Evolutionary conservation across 2,113 vertebrate species (phyloP), one percentile per base, ranked within the genome.

Genomic region (Tychaedon coryphoeus): DNA sequence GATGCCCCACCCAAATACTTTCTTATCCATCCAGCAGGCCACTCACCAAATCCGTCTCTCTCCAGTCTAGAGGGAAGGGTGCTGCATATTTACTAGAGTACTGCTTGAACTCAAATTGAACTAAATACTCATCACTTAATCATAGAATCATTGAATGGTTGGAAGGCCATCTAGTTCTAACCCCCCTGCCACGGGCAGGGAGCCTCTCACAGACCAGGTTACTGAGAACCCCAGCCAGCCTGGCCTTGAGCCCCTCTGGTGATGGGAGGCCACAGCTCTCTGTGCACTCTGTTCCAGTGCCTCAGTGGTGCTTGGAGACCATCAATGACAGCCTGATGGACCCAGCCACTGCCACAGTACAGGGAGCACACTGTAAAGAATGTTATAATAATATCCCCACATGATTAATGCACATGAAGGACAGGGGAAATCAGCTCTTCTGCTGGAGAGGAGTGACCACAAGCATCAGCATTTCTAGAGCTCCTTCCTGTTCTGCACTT

Each of bases 161-260:
- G 50, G 42, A 42, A 57, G 42, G 29, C 16, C 19, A 74, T 17
- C 29, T 29, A 25, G 3, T 19, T 66, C 42, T 34, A 74, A 2
- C 0, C 3, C 5, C 17, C 6, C 24, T 29, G 34, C 29, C 18
- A 28, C 4, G 10, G 9, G 26, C n/a, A 54, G n/a, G n/a, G 18
- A 47, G 28, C 40, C 60, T 48, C 65, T 29, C 29, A 25, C 24
- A 48, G 12, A n/a, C 10, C n/a, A 38, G 17, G 19, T 16, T 65
- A 29, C 29, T 40, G 8, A 56, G n/a, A 54, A 5, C 8, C 9
- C 8, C 36, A 34, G 34, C 29, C 12, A 33, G 29, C 29, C 70
- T 56, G 25, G 50, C 34, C 24, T 13, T 40, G 50, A 40, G 10
- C 29, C 16, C 19, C 5, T n/a, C 4, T 2, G 2, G n/a, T 33